Base-by-base conservation (phyloP, 2,797 vertebrate genomes). In the Etheostoma perlongum region DNA sequence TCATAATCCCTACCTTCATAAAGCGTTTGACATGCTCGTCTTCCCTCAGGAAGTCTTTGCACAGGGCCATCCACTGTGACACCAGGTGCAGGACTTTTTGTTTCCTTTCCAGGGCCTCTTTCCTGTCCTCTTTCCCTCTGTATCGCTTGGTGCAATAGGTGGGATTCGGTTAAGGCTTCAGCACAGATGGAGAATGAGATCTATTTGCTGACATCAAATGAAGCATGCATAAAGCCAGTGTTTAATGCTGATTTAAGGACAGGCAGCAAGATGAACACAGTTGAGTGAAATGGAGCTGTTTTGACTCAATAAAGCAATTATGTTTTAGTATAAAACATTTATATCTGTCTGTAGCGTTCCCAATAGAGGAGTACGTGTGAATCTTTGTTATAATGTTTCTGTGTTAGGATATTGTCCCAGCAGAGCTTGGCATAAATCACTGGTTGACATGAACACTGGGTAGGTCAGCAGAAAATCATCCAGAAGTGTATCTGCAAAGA, bases 381-480 rank as follows among this genome's bases (percentile, higher is more conserved):
- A 42, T 61, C 0, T 72, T 21, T 74, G 47, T 21, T 60, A 57
- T 73, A 64, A 53, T 74, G 57, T 47, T 67, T 9, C 57, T 27
- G 44, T 68, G 30, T 74, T 68, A 98, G 98, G 98, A 99, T 99
- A 99, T 99, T 99, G 97, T 89, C 96, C 96, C 76, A 99, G 92
- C 72, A 99, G 95, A 46, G 98, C 98, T 93, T 99, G 97, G 87
- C 98, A 99, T 90, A 99, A 94, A 91, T 99, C 98, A 80, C 94
- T 96, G 0, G 97, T 98, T 0, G 98, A 97, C 98, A 99, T 99
- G 94, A 98, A 98, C 74, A 99, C 97, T 0, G 97, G 97, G 86
- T 99, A 99, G 0, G 98, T 99, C 88, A 99, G 95, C 76, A 99
- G 95, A 89, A 99, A 99, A 91, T 99, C 98, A 89, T 99, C 97